Percentiles rank a stretch among this genome's conserved stretches.
phyloP scores from a whole-genome alignment of 1,140 invertebrate species.

The Zaprionus ornatus region DNA sequence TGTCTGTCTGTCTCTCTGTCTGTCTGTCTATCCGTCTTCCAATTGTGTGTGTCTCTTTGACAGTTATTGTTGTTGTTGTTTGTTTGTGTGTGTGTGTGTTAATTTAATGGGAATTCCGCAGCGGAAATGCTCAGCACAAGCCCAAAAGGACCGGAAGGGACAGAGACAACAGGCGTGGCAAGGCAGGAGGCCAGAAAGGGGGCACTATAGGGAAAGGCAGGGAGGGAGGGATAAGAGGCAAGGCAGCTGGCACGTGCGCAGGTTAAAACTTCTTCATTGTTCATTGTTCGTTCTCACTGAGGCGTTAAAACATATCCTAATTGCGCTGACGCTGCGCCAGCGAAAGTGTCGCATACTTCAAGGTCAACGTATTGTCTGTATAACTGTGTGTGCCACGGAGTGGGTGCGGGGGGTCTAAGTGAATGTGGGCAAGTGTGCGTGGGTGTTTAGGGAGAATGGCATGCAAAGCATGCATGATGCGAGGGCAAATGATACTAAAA shows the following conservation, averaged over 20 bases:
- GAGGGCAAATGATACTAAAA: conserved; percentile 28
- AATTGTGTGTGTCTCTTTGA: conserved; percentile 27
- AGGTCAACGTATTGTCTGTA: conserved; percentile 53
- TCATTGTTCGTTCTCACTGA: conserved; percentile 53
- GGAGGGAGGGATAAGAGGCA: background rate
- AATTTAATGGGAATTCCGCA: conserved; percentile 79
- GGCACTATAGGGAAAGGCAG: background rate
- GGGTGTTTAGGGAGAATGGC: background rate
- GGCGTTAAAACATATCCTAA: conserved; percentile 63
- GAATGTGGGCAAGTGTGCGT: too few species aligned
- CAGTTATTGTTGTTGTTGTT: conserved; percentile 13
- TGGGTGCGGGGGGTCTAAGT: background rate
- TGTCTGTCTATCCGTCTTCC: conserved; percentile 16
- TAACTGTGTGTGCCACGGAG: background rate
- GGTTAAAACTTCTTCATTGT: conserved; percentile 73
- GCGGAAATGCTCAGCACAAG: conserved; percentile 61
- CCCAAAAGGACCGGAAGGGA: conserved; percentile 33
- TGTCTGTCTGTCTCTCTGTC: conserved; percentile 3
- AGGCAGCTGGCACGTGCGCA: conserved; percentile 58
- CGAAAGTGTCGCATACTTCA: conserved; percentile 78
- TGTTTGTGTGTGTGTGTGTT: conserved; percentile 50
- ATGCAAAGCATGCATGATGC: conserved; percentile 27
- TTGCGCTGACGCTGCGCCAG: conserved; percentile 61
- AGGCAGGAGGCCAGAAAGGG: background rate
- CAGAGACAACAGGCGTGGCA: conserved; percentile 15